These are phyloP conservation scores for Sebastes schlegelii DNA, from an alignment of 2,113 vertebrate genomes.

Conservation along the genomic window DNA sequence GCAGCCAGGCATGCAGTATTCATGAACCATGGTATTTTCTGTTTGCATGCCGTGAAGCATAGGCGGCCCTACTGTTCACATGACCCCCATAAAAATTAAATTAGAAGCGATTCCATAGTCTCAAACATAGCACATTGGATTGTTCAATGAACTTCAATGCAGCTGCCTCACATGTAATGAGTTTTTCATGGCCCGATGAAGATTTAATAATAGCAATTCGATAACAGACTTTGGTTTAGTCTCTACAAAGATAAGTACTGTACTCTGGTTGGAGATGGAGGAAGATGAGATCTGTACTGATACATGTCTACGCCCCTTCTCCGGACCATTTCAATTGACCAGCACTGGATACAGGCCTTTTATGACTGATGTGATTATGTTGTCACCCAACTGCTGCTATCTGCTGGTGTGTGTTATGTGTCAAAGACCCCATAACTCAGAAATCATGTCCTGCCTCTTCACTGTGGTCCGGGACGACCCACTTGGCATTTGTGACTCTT, in stretches of 20 bases:
- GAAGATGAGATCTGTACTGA: conserved; percentile 36
- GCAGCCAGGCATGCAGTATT: conserved; percentile 25
- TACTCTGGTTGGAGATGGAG: conserved; percentile 23
- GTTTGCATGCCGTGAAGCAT: conserved; percentile 42
- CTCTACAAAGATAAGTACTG: conserved; percentile 29
- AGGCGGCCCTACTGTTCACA: conserved; percentile 40
- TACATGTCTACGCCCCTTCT: neutral
- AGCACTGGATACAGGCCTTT: conserved; percentile 23
- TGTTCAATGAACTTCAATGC: conserved; percentile 66
- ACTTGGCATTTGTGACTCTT: conserved; percentile 12
- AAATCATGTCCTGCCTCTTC: conserved; percentile 2
- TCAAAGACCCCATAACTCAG: conserved; percentile 20
- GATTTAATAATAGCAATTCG: conserved; percentile 66
- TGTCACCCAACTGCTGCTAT: conserved; percentile 23
- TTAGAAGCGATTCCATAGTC: conserved; percentile 63
- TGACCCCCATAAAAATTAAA: conserved; percentile 60
- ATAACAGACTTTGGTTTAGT: conserved; percentile 48
- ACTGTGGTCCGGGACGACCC: neutral
- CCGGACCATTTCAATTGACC: neutral
- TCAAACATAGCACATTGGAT: conserved; percentile 38
- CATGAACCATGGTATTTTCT: conserved; percentile 37
- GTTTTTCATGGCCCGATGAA: conserved; percentile 65
- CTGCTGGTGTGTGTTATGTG: conserved; percentile 14
- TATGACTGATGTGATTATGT: conserved; percentile 40
- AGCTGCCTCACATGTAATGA: conserved; percentile 35